Evolutionary conservation across 1,140 invertebrate species (phyloP).

Genomic region (Drosophila aff.): DNA sequence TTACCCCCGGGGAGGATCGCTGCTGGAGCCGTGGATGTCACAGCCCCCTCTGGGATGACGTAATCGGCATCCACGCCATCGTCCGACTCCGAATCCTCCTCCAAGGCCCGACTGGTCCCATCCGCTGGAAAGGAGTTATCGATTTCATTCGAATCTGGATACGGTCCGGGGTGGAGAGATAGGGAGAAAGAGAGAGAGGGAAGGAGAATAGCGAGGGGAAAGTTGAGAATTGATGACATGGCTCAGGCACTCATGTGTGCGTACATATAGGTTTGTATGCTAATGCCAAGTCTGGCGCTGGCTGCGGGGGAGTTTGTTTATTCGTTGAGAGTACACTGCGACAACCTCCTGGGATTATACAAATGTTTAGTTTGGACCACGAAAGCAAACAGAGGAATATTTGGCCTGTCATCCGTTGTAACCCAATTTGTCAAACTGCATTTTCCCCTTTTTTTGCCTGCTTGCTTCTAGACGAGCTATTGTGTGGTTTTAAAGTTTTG

Average conservation of each 20-base stretch:
- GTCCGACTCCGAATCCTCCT: constrained; percentile 43
- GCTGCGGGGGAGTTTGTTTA: constrained; percentile 33
- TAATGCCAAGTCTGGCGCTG: constrained; percentile 26
- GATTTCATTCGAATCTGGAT: constrained; percentile 80
- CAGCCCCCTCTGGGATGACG: constrained; percentile 56
- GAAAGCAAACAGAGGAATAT: constrained; percentile 22
- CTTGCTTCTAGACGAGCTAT: no score
- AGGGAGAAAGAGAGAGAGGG: not conserved
- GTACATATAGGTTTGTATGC: constrained; percentile 24
- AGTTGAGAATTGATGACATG: constrained; percentile 48
- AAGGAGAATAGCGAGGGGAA: constrained; percentile 4
- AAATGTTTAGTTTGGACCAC: constrained; percentile 29
- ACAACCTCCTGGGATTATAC: constrained; percentile 24
- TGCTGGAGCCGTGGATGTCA: constrained; percentile 23
- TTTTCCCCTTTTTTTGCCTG: not conserved
- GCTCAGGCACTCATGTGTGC: constrained; percentile 31
- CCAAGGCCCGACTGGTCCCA: constrained; percentile 22
- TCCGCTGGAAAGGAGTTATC: constrained; percentile 75
- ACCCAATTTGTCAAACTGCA: constrained; percentile 23
- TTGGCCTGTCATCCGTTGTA: constrained; percentile 14
- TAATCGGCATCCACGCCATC: constrained; percentile 59
- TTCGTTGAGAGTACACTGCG: constrained; percentile 29
- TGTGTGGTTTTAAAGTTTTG: constrained; percentile 12
- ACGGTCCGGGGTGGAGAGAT: not conserved
- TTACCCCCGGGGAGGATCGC: constrained; percentile 41